phyloP scores from a whole-genome alignment of 2,113 vertebrate genomes.

The Athene noctua region DNA sequence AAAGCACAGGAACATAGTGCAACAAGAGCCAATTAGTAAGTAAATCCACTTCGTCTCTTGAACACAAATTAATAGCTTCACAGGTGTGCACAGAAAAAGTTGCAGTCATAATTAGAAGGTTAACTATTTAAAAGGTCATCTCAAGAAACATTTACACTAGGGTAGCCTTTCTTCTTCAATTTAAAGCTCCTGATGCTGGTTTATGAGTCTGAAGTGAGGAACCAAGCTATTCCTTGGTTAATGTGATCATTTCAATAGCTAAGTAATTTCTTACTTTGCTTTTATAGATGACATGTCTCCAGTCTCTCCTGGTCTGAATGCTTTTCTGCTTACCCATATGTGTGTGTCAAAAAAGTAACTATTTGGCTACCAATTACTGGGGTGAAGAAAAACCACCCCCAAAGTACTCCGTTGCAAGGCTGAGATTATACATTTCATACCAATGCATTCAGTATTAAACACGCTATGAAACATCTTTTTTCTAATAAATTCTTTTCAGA shows the following conservation, averaged over 20 bases:
- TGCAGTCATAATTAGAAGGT: slow-evolving; percentile 32
- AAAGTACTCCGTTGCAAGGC: neutral
- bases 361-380: neutral
- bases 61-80: slow-evolving; percentile 24
- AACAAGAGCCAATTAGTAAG: slow-evolving; percentile 38
- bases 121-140: slow-evolving; percentile 43
- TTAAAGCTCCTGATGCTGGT: slow-evolving; percentile 38
- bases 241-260: slow-evolving; percentile 4
- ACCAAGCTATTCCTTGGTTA: slow-evolving; percentile 34
- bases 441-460: neutral
- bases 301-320: neutral
- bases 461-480: neutral
- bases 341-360: neutral
- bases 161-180: slow-evolving; percentile 20
- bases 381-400: neutral
- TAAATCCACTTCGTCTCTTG: slow-evolving; percentile 10
- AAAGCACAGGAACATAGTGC: neutral
- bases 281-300: neutral
- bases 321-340: neutral
- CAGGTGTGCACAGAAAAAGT: slow-evolving; percentile 46
- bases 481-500: neutral
- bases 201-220: slow-evolving; percentile 32
- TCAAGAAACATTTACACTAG: slow-evolving; percentile 6
- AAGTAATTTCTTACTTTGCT: slow-evolving; percentile 4
- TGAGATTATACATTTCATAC: neutral